phyloP scores from a whole-genome alignment of 2,113 vertebrate species.

The Myrmecobius fasciatus region DNA sequence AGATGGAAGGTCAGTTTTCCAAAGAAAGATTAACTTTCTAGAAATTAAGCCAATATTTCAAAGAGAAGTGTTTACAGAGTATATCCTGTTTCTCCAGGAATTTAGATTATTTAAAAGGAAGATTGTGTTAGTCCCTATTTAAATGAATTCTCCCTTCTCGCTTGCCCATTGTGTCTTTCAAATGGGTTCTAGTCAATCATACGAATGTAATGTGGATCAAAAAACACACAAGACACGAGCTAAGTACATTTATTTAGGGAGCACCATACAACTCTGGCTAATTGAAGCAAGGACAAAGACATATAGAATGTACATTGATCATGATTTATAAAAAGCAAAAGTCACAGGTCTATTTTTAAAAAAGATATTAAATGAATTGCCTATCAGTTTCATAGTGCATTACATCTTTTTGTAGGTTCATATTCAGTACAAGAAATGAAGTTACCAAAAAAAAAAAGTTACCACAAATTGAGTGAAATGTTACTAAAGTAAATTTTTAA shows the following conservation, averaged over 20 bases:
- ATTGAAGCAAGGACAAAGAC: constrained; percentile 6
- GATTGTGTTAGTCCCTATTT: neutral
- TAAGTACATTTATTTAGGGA: constrained; percentile 76
- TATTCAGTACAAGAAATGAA: constrained; percentile 49
- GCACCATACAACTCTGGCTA: constrained; percentile 67
- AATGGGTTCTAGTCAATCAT: neutral
- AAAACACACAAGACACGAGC: constrained; percentile 63
- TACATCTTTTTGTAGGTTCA: constrained; percentile 49
- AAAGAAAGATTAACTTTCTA: neutral
- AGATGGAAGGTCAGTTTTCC: neutral
- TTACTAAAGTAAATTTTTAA: constrained; percentile 49
- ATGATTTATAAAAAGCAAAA: constrained; percentile 60
- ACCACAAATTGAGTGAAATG: constrained; percentile 53
- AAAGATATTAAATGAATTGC: constrained; percentile 43
- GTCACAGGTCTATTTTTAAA: constrained; percentile 39
- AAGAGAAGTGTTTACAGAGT: neutral
- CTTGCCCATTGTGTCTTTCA: neutral
- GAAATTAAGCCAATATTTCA: neutral
- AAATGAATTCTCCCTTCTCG: neutral
- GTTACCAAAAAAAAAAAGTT: constrained; percentile 58
- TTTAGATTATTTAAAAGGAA: neutral
- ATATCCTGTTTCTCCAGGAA: neutral
- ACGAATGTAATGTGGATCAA: constrained; percentile 60
- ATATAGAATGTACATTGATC: constrained; percentile 59
- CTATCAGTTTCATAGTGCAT: constrained; percentile 47